Evolutionary conservation across 2,888 invertebrate genomes (phyloP).

Genomic region (Hydrotaea cyrtoneurina): DNA sequence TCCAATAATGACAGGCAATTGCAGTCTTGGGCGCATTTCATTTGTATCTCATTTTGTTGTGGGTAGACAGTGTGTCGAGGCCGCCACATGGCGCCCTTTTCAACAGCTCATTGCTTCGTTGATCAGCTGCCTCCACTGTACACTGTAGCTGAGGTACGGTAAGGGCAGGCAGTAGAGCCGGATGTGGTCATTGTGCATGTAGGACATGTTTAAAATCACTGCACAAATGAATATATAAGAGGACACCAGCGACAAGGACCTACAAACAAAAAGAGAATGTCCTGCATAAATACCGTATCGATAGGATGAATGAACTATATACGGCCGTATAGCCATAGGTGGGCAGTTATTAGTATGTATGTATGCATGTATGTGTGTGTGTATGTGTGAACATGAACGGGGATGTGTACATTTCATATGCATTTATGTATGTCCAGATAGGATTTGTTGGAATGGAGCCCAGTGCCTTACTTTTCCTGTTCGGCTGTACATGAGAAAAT

Average conservation of each 20-base stretch:
- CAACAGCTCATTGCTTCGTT: background rate
- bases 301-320: constrained; percentile 30
- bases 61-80: background rate
- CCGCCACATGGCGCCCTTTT: background rate
- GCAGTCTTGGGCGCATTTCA: background rate
- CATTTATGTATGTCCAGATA: constrained; percentile 18
- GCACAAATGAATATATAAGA: constrained; percentile 50
- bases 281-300: constrained; percentile 19
- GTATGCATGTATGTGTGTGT: background rate
- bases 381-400: background rate
- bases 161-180: background rate
- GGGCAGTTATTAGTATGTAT: background rate
- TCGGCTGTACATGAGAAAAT: background rate
- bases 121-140: background rate
- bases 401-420: constrained; percentile 16
- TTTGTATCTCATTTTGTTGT: background rate
- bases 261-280: constrained; percentile 2
- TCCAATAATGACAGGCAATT: background rate
- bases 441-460: constrained; percentile 46
- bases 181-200: background rate
- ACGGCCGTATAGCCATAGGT: background rate
- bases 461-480: constrained; percentile 57
- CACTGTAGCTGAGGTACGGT: background rate
- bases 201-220: constrained; percentile 45
- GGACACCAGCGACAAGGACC: background rate